These are phyloP conservation scores for Cephus spinipes DNA, from an alignment of 2,888 invertebrate species.

Conservation along the genomic window DNA sequence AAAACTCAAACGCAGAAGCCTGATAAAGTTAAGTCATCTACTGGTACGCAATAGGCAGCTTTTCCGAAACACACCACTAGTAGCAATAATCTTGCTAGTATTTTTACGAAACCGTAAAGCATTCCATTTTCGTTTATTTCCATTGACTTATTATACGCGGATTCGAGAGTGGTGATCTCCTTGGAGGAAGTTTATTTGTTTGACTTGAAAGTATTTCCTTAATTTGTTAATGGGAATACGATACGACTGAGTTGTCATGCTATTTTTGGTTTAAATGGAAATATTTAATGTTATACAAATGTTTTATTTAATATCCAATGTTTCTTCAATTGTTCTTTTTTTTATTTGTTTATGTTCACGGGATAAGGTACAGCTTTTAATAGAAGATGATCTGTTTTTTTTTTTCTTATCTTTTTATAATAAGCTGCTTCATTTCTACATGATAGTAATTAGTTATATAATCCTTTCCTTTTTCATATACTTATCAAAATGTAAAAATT, in stretches of 20 bases:
- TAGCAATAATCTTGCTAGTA: not conserved
- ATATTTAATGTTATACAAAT: not conserved
- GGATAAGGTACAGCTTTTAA: conserved; percentile 15
- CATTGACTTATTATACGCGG: not conserved
- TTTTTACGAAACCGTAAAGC: not conserved
- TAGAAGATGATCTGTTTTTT: conserved; percentile 32
- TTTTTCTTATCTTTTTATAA: conserved; percentile 13
- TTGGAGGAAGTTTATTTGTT: not conserved
- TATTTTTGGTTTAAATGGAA: not conserved
- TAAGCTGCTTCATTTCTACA: not conserved
- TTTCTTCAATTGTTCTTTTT: conserved; percentile 18
- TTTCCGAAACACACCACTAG: conserved; percentile 2
- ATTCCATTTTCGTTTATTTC: not conserved
- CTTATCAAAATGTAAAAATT: not conserved
- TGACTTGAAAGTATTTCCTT: not conserved
- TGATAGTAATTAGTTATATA: not conserved
- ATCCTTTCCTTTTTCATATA: not conserved
- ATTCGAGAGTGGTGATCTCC: not conserved
- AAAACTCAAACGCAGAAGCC: conserved; percentile 39
- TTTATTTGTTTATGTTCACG: conserved; percentile 14
- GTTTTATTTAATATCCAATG: not conserved
- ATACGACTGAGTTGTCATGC: not conserved
- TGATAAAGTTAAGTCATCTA: conserved; percentile 66
- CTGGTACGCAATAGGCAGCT: conserved; percentile 64
- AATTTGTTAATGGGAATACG: not conserved